phyloP scores from a whole-genome alignment of 2,113 vertebrate genomes.

The Mesitornis unicolor region DNA sequence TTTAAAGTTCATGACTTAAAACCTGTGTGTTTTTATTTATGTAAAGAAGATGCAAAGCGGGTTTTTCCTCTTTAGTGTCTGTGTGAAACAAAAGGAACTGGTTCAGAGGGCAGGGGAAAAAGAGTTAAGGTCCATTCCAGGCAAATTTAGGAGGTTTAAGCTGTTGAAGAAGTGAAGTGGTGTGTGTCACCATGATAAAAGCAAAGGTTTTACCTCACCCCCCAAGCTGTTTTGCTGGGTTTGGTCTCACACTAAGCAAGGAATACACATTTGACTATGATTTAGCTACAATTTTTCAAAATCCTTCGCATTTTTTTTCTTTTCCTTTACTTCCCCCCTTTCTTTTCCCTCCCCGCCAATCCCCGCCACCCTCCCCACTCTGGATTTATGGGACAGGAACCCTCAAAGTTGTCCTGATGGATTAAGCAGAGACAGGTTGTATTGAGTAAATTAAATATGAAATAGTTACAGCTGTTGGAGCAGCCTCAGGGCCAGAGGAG shows the following conservation, averaged over 20 bases:
- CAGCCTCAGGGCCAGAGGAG: neutral
- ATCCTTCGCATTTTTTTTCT: neutral
- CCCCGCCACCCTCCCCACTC: neutral
- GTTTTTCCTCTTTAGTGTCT: neutral
- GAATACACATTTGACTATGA: slow-evolving; percentile 60
- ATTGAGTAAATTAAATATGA: slow-evolving; percentile 61
- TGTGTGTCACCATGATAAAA: neutral
- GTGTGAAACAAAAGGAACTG: neutral
- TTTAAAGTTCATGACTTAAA: neutral
- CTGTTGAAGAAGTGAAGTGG: neutral
- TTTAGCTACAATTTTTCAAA: slow-evolving; percentile 71
- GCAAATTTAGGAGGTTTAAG: neutral
- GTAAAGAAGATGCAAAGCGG: neutral
- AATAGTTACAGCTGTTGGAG: slow-evolving; percentile 63
- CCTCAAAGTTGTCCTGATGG: slow-evolving; percentile 70
- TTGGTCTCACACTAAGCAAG: neutral
- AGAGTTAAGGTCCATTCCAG: neutral
- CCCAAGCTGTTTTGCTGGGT: neutral
- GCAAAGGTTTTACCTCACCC: neutral
- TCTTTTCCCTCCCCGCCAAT: too few species aligned
- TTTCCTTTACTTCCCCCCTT: neutral
- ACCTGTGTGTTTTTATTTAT: neutral
- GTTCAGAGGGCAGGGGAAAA: too few species aligned
- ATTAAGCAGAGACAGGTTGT: slow-evolving; percentile 71
- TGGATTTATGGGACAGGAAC: slow-evolving; percentile 66